Evolutionary conservation across 2,797 vertebrate species (phyloP).

Genomic region (Onychomys arenicola): DNA sequence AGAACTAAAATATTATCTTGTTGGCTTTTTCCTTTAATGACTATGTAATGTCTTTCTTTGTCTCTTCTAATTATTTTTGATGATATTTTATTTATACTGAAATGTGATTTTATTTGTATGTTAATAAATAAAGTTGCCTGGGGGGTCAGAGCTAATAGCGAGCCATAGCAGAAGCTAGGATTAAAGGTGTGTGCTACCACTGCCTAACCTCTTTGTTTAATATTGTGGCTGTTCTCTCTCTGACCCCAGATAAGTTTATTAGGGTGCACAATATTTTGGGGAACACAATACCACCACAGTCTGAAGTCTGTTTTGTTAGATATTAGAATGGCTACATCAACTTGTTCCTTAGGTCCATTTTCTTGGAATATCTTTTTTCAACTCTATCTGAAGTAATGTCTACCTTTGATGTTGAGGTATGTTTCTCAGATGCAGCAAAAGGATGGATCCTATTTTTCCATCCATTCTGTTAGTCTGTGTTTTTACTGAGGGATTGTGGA

Average conservation of each 20-base stretch:
- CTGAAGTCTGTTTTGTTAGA: background rate
- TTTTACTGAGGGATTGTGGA: background rate
- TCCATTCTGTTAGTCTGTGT: background rate
- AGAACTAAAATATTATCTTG: background rate
- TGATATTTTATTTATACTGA: no score
- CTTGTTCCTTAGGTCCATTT: background rate
- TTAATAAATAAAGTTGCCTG: no score
- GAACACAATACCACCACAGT: no score
- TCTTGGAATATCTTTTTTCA: background rate
- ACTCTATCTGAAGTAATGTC: background rate
- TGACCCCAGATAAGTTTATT: no score
- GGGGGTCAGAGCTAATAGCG: no score
- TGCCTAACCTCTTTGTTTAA: no score
- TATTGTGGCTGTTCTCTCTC: no score
- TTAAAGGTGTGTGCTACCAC: no score
- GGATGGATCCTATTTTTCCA: background rate
- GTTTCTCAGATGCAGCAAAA: background rate
- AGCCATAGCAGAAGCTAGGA: no score
- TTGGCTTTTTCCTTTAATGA: background rate
- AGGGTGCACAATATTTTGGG: no score
- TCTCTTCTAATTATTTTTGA: background rate
- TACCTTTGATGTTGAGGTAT: background rate
- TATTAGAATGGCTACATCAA: background rate
- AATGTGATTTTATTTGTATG: no score
- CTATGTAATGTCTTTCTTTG: background rate